Base-by-base conservation (phyloP, 2,888 invertebrate species). In the Trissoscelio sp. region DNA sequence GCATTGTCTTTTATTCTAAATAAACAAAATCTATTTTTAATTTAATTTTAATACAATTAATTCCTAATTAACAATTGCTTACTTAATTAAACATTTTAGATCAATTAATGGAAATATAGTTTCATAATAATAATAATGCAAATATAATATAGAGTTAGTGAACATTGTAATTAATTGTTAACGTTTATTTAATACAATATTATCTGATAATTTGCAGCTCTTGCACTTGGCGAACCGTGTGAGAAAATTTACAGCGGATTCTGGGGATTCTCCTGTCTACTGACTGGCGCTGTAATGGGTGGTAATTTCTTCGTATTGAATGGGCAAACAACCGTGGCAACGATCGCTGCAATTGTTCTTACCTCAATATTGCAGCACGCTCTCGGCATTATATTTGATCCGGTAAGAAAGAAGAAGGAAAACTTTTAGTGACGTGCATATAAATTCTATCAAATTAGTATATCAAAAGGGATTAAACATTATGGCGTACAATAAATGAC, bases 221-320 rank as follows among this genome's bases (percentile, higher is more conserved):
- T 90, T 16, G 83, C 84, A 4, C 82, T 90, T 2, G 87, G 85
- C 4, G 87, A 79, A 7, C 83, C 88, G 0, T 83, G 87, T 42
- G 84, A 83, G 3, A 86, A 86, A 3, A 85, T 92, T 22, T 92
- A 92, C 85, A 83, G 86, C 1, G 92, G 92, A 0, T 62, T 91
- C 0, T 92, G 92, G 92, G 92, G 92, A 5, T 92, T 90, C 84
- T 92, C 92, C 73, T 89, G 90, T 22, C 83, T 92, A 53, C 78
- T 92, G 39, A 90, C 91, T 1, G 91, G 91, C 0, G 90, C 89
- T 6, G 88, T 90, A 44, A 83, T 92, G 12, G 92, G 92, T 14
- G 92, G 91, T 20, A 89, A 91, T 82, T 91, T 91, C 69, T 84
- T 91, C 64, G 89, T 91, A 0, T 82, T 92, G 18, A 92, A 89